Conservation (phyloP, 2,797 vertebrate species). For the Eremophila alpestris region DNA sequence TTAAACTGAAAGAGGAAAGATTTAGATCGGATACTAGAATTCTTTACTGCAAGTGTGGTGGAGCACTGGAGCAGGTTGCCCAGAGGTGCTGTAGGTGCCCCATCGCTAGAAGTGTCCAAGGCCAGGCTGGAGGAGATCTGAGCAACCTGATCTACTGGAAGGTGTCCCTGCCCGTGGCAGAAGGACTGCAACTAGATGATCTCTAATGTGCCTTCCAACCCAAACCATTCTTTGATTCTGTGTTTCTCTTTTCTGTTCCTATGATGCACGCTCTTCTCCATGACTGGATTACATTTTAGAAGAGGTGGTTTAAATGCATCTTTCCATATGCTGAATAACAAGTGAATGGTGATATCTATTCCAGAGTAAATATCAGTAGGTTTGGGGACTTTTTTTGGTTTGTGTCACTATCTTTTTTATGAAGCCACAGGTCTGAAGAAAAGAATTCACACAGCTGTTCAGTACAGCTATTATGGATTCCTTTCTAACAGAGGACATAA, state of each 20-base stretch:
- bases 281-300: neutral
- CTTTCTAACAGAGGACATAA: neutral
- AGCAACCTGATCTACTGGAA: neutral
- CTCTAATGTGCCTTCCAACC: neutral
- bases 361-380: neutral
- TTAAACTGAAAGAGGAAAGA: neutral
- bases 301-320: neutral
- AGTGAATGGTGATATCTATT: neutral
- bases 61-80: neutral
- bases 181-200: neutral
- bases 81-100: neutral
- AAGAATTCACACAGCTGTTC: neutral
- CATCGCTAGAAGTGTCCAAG: neutral
- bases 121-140: neutral
- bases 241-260: neutral
- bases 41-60: neutral
- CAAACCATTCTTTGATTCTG: neutral
- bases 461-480: neutral
- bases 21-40: neutral
- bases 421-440: neutral
- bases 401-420: neutral
- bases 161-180: neutral
- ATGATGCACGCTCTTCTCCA: neutral
- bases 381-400: neutral
- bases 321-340: neutral